Evolutionary conservation across 2,113 vertebrate genomes (phyloP).

Genomic region (Cyanoliseus patagonus): DNA sequence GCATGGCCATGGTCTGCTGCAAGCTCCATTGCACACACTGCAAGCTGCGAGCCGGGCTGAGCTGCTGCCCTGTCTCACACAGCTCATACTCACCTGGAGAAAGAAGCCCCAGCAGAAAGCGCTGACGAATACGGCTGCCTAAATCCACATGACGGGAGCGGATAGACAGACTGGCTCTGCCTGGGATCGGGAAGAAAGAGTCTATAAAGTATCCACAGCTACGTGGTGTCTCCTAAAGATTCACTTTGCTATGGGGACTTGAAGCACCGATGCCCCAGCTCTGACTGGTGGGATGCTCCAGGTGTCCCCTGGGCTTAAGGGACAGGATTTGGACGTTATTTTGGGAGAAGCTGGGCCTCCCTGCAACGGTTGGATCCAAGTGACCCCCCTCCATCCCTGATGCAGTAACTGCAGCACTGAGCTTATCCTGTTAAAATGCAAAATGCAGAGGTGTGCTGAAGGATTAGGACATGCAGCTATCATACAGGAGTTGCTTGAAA

Average conservation of each 20-base stretch:
- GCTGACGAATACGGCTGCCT: constrained; percentile 91
- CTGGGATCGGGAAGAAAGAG: constrained; percentile 87
- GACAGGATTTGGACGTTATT: background rate
- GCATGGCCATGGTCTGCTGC: background rate
- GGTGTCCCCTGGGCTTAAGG: background rate
- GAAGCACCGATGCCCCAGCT: background rate
- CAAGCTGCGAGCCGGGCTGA: constrained; percentile 70
- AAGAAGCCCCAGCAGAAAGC: constrained; percentile 90
- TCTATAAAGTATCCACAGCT: constrained; percentile 67
- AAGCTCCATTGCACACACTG: constrained; percentile 71
- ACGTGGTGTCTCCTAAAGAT: constrained; percentile 31
- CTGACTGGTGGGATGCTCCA: background rate
- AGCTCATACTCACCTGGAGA: constrained; percentile 92
- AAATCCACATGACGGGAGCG: constrained; percentile 97
- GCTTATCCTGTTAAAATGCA: background rate
- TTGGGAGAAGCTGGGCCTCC: background rate
- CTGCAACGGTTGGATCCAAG: background rate
- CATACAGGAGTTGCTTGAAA: background rate
- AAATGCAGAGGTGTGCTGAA: background rate
- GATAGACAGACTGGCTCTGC: constrained; percentile 98
- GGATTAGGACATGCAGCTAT: background rate
- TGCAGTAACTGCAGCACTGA: background rate
- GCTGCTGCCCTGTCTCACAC: constrained; percentile 62
- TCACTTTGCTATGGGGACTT: background rate
- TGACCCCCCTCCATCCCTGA: background rate